Evolutionary conservation across 2,113 vertebrate species (phyloP).

Genomic region (Motacilla alba): DNA sequence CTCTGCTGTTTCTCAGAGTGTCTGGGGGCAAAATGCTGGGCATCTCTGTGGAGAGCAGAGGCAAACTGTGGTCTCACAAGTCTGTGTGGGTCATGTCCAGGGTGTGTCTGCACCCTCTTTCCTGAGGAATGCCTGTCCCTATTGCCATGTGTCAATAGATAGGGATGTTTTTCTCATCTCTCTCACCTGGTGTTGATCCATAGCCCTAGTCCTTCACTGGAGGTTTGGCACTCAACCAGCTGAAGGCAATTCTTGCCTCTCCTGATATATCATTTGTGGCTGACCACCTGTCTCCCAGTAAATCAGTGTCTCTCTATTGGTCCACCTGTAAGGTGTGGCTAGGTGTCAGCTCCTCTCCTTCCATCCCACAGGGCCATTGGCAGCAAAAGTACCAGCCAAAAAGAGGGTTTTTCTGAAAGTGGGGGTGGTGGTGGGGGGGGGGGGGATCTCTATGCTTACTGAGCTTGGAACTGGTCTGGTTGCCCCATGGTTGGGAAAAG

Average conservation of each 20-base stretch:
- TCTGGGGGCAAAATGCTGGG: background rate
- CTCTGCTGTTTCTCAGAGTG: background rate
- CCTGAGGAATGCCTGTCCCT: background rate
- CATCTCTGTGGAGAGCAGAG: background rate
- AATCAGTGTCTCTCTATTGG: background rate
- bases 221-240: background rate
- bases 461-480: background rate
- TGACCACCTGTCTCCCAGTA: accelerated
- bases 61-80: background rate
- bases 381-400: background rate
- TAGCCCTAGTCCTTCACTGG: background rate
- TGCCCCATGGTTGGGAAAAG: accelerated
- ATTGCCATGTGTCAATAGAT: accelerated
- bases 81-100: background rate
- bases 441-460: accelerated
- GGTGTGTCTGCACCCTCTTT: background rate
- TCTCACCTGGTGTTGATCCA: background rate
- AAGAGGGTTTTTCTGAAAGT: background rate
- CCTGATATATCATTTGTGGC: background rate
- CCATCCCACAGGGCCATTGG: background rate
- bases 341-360: background rate
- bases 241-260: background rate
- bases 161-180: background rate
- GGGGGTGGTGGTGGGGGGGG: background rate
- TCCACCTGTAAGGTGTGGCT: background rate